phyloP scores from a whole-genome alignment of 1,140 invertebrate genomes.

The Nymphalis io region DNA sequence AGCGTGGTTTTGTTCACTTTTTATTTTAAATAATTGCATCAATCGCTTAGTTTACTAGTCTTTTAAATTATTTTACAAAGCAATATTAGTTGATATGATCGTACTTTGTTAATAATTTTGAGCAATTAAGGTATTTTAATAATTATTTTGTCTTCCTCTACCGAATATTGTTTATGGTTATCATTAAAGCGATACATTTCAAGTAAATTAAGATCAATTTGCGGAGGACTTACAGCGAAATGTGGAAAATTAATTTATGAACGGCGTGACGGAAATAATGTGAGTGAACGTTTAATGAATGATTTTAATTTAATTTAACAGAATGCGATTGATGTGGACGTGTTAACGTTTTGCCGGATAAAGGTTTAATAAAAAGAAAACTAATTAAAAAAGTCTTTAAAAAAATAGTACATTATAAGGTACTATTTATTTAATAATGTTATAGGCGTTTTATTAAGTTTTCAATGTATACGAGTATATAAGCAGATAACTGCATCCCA shows the following conservation, averaged over 20 bases:
- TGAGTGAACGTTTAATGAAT: slow-evolving; percentile 69
- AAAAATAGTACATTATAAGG: background rate
- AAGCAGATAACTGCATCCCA: no score
- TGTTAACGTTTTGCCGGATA: slow-evolving; percentile 29
- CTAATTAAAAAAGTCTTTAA: background rate
- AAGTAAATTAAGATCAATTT: slow-evolving; percentile 78
- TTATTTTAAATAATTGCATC: slow-evolving; percentile 31
- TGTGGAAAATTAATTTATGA: slow-evolving; percentile 76
- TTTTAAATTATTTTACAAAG: background rate
- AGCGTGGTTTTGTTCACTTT: slow-evolving; percentile 30
- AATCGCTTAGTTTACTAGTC: background rate
- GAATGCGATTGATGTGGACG: slow-evolving; percentile 40
- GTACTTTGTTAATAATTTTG: slow-evolving; percentile 8
- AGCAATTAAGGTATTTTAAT: slow-evolving; percentile 28
- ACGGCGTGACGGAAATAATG: slow-evolving; percentile 70
- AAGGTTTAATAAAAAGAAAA: slow-evolving; percentile 17
- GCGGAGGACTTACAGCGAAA: slow-evolving; percentile 67
- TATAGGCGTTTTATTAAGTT: background rate
- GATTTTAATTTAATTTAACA: slow-evolving; percentile 69
- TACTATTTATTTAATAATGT: background rate
- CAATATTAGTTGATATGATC: background rate
- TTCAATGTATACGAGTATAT: no score
- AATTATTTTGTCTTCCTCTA: slow-evolving; percentile 18
- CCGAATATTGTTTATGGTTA: slow-evolving; percentile 64
- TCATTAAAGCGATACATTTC: slow-evolving; percentile 74